phyloP scores from a whole-genome alignment of 2,888 invertebrate genomes.

The Nomada ruficornis region DNA sequence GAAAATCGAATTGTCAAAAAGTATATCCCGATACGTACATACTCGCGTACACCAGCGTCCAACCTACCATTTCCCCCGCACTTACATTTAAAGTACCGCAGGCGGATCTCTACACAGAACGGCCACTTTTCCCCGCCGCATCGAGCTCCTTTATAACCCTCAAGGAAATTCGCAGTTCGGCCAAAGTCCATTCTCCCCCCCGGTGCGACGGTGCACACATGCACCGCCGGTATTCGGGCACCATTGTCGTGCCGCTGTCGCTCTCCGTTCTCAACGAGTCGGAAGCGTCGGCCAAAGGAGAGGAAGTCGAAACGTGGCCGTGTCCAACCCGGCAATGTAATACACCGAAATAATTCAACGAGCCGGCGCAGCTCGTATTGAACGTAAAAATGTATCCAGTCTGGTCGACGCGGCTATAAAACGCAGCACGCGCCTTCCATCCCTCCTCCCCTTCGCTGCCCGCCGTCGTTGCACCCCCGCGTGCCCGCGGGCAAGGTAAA shows the following conservation, averaged over 20 bases:
- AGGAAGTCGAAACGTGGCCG: constrained; percentile 34
- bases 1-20: no score
- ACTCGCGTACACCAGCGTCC: no score
- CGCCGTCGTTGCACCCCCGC: neutral
- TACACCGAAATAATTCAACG: constrained; percentile 60
- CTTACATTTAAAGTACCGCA: neutral
- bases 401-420: constrained; percentile 47
- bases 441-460: neutral
- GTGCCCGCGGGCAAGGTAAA: constrained; percentile 15
- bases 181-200: neutral
- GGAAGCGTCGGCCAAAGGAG: neutral
- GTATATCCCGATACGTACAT: no score
- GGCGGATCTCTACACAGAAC: neutral
- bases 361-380: constrained; percentile 34
- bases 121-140: no score
- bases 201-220: neutral
- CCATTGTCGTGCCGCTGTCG: constrained; percentile 3
- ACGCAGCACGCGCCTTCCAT: constrained; percentile 51
- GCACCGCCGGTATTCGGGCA: neutral
- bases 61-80: neutral
- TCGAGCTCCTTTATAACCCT: neutral
- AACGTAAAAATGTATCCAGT: constrained; percentile 50
- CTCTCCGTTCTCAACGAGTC: neutral
- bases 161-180: constrained; percentile 19
- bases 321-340: constrained; percentile 48